Evolutionary conservation across 2,888 invertebrate genomes (phyloP).

Genomic region (Megalurothrips usitatus): DNA sequence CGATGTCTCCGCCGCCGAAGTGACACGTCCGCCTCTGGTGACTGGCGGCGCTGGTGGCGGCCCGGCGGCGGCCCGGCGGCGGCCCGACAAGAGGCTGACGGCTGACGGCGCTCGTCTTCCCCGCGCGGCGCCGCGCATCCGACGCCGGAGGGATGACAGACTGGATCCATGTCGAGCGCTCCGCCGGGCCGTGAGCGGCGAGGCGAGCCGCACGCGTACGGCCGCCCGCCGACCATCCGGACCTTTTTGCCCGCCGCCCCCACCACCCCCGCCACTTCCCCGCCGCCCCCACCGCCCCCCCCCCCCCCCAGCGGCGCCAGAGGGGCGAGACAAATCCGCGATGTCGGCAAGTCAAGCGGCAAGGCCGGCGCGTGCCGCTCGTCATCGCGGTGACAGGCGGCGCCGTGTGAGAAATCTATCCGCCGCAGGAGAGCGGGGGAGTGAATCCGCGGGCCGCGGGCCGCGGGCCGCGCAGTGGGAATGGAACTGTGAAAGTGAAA

Average conservation of each 20-base stretch:
- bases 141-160: too few species aligned
- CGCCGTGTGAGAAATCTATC: background rate
- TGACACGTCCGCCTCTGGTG: too few species aligned
- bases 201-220: background rate
- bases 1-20: too few species aligned
- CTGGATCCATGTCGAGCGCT: too few species aligned
- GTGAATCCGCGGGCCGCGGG: too few species aligned
- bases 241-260: background rate
- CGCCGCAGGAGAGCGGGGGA: too few species aligned
- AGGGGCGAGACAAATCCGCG: constrained; percentile 13
- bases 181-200: background rate
- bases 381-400: background rate
- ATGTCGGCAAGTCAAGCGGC: constrained; percentile 16
- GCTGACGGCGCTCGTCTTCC: too few species aligned
- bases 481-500: too few species aligned
- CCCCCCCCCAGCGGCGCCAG: background rate
- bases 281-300: background rate
- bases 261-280: background rate
- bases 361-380: constrained; percentile 3
- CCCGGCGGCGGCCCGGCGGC: background rate
- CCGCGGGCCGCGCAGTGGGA: too few species aligned
- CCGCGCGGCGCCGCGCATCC: too few species aligned
- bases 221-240: background rate
- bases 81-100: background rate
- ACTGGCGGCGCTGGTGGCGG: background rate